Evolutionary conservation across 2,888 invertebrate genomes (phyloP).

Genomic region (Bedellia somnulentella): DNA sequence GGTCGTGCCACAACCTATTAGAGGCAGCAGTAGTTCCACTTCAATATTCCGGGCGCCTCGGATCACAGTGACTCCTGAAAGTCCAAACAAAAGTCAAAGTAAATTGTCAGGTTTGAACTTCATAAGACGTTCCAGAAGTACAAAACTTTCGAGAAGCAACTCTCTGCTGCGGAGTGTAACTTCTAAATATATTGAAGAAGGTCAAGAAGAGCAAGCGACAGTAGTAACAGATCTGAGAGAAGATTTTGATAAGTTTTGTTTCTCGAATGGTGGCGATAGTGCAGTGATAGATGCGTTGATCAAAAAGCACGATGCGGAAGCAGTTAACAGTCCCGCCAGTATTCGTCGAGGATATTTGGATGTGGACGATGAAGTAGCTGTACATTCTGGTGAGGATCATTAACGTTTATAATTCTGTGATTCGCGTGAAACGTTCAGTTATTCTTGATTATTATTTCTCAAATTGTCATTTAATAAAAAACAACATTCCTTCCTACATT

Average conservation of each 20-base stretch:
- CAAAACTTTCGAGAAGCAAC: constrained; percentile 70
- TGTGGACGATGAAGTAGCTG: constrained; percentile 69
- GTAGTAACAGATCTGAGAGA: constrained; percentile 41
- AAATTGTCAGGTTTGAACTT: constrained; percentile 59
- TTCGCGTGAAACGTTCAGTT: no score
- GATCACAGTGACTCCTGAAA: constrained; percentile 48
- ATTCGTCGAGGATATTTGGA: constrained; percentile 51
- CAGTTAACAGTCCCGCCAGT: constrained; percentile 45
- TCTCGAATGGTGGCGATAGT: constrained; percentile 37
- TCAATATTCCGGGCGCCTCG: constrained; percentile 46
- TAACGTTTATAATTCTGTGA: no score
- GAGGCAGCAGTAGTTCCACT: constrained; percentile 46
- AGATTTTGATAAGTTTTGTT: constrained; percentile 40
- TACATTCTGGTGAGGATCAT: constrained; percentile 68
- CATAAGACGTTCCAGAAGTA: constrained; percentile 72
- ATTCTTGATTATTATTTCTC: no score
- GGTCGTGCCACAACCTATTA: constrained; percentile 40
- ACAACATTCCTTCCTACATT: no score
- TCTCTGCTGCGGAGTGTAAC: constrained; percentile 63
- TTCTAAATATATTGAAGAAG: constrained; percentile 47
- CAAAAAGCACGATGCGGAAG: constrained; percentile 43
- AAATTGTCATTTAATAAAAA: no score
- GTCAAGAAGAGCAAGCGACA: constrained; percentile 31
- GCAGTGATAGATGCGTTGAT: constrained; percentile 49
- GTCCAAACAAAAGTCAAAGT: constrained; percentile 56